These are phyloP conservation scores for Cephus nigrinus DNA, from an alignment of 2,888 invertebrate species.

Conservation along the genomic window DNA sequence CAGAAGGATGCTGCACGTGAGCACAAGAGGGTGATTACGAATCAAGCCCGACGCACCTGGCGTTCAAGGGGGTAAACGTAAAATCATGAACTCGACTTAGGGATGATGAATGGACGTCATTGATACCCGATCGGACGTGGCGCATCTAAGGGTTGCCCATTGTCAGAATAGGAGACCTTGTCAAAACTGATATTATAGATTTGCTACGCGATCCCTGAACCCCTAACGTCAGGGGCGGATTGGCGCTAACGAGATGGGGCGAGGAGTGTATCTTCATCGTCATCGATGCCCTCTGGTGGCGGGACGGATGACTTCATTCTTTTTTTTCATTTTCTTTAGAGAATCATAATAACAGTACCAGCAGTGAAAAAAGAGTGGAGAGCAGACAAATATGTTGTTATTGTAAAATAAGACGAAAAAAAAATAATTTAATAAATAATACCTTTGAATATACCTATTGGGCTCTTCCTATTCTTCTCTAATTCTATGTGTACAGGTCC, in stretches of 20 bases:
- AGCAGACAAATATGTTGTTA: no score
- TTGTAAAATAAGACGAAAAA: no score
- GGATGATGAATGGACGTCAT: slow-evolving; percentile 54
- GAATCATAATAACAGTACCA: no score
- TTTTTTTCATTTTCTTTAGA: no score
- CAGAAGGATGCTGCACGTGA: no score
- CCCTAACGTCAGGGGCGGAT: slow-evolving; percentile 27
- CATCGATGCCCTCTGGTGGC: neutral
- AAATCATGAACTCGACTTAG: slow-evolving; percentile 45
- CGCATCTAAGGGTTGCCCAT: slow-evolving; percentile 32
- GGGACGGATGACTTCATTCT: no score
- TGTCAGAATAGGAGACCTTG: slow-evolving; percentile 50
- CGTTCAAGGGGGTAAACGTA: slow-evolving; percentile 22
- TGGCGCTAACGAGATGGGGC: slow-evolving; percentile 29
- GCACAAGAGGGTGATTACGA: no score
- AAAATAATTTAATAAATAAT: no score
- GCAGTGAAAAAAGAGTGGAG: no score
- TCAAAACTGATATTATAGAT: slow-evolving; percentile 60
- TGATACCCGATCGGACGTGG: slow-evolving; percentile 54
- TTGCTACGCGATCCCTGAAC: slow-evolving; percentile 52
- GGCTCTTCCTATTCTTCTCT: no score
- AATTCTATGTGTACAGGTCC: no score
- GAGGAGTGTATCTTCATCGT: slow-evolving; percentile 38
- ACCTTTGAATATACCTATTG: no score
- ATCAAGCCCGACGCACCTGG: slow-evolving; percentile 15